phyloP scores from a whole-genome alignment of 2,113 vertebrate species.

The Stomatorhinus ivindoensis region DNA sequence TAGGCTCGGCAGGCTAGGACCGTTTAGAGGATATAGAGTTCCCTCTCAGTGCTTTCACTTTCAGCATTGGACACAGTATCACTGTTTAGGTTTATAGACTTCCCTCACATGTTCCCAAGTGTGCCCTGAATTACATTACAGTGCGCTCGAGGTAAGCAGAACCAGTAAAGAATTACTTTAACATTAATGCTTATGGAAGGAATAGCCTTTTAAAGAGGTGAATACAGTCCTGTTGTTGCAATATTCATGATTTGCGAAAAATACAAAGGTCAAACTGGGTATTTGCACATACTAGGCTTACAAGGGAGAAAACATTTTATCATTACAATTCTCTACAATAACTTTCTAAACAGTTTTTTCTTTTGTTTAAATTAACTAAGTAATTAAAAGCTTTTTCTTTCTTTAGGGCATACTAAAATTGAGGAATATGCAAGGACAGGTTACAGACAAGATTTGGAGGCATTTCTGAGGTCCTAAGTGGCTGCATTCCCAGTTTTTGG shows the following conservation, averaged over 20 bases:
- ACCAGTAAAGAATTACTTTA: background rate
- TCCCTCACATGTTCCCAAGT: too few relatives aligned
- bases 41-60: background rate
- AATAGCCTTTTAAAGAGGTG: background rate
- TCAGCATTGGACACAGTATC: background rate
- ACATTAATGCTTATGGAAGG: background rate
- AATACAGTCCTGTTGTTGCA: background rate
- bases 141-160: background rate
- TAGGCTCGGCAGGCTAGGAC: background rate
- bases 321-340: background rate
- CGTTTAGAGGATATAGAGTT: background rate
- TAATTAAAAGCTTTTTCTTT: background rate
- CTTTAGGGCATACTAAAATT: background rate
- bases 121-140: background rate
- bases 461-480: background rate
- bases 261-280: background rate
- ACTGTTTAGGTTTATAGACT: background rate
- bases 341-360: background rate
- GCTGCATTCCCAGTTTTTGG: background rate
- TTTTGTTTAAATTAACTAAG: background rate
- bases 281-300: background rate
- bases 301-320: background rate
- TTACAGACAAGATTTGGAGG: background rate
- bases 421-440: background rate
- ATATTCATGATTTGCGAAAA: slow-evolving; percentile 1